Base-by-base conservation (phyloP, 53 echinoderm and acorn worm genomes). In the Zoroaster sp. region DNA sequence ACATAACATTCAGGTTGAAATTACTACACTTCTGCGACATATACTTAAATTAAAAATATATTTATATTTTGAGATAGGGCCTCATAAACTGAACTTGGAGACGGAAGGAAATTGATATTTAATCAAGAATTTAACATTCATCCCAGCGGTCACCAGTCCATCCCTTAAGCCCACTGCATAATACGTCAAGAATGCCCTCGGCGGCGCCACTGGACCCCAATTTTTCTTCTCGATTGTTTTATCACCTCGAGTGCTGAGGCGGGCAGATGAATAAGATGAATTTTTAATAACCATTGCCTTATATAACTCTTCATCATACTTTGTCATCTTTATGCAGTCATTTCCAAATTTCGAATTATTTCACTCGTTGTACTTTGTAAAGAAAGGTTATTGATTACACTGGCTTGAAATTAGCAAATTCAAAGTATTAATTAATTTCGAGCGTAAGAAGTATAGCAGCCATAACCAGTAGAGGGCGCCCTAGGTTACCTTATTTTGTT, bases 241-340 rank as follows among this genome's bases (percentile, higher is more conserved):
- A 71, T 44, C 71, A 70, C 85, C 71, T 34, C 49, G 52, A 67
- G 70, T 51, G 49, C 37, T 85, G 21, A 42, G 44, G 85, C 72
- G 85, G 85, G 69, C 85, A 85, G 85, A 34, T 85, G 85, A 71
- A 85, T 85, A 85, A 85, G 70, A 85, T 85, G 85, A 85, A 85
- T 85, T 15, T 47, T 7, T 85, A 85, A 85, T 85, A 67, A 20
- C 28, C 32, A 17, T 20, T 31, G 30, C 80, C 39, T 25, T 39
- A n/a, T 8, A 76, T 33, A 76, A 74, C 74, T n/a, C 28, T 10
- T 74, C 23, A 13, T 23, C 74, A 74, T 74, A 74, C 74, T 74
- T 41, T 74, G 74, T 40, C 23, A 40, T 74, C 74, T 37, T 74
- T 40, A 32, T 30, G 31, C 12, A 44, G 42, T 81, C 39, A 67